Evolutionary conservation across 2,113 vertebrate genomes (phyloP), one percentile per base, ranked within the genome.

Genomic region (Chloebia gouldiae): DNA sequence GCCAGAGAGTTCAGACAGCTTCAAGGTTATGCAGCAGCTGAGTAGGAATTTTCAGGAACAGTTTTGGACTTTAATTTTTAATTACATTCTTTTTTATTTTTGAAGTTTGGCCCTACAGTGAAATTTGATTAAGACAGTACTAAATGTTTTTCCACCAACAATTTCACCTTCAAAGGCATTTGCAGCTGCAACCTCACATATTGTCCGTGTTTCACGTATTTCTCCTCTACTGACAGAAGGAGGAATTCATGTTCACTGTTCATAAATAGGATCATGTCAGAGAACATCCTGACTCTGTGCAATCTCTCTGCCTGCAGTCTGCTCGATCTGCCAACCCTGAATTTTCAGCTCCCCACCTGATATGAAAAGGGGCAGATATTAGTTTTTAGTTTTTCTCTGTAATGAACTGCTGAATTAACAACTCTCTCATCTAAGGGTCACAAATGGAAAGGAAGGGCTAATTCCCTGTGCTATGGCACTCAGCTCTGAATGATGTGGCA

Each of bases 131-230:
- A 76, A 90, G 53, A 81, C 10, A 47, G 16, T 87, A 50, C 31
- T 75, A 60, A 91, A 95, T 33, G 40, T 90, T 95, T 96, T 92
- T 92, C 92, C 92, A 80, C 31, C 57, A 90, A 65, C 71, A 93
- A 11, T 94, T 94, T 93, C 35, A 64, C 54, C 66, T 93, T 93
- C 71, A 86, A 90, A 93, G n/a, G 59, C 39, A 54, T 92, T 90
- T 90, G 64, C 85, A 92, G 75, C 42, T 78, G 50, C 81, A 82
- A 88, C 76, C 59, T 80, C 66, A 65, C 50, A 85, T 59, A 35
- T 33, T 30, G 42, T 51, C 50, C 57, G 45, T 83, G 44, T 78
- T 94, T 60, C 64, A 20, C 23, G 61, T 86, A 75, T 40, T 92
- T 89, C 78, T 91, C 42, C 30, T 81, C 56, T 79, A 7, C 66